Conservation (phyloP, 1,140 invertebrate species). For the Pogonomyrmex barbatus region DNA sequence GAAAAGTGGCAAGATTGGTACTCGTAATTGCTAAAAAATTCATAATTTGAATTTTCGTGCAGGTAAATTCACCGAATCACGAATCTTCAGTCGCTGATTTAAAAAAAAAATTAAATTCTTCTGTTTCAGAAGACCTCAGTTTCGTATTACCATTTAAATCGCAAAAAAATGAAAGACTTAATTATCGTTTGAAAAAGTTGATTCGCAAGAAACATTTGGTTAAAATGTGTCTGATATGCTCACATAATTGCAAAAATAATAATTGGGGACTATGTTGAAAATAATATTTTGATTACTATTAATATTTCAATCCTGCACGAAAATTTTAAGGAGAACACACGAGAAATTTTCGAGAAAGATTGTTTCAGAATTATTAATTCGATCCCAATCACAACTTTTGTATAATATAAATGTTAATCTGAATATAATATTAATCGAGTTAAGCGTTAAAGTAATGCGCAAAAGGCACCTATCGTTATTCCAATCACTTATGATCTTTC, state of each 20-base stretch:
- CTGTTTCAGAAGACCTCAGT: background rate
- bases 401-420: constrained; percentile 23
- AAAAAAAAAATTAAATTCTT: background rate
- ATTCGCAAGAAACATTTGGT: background rate
- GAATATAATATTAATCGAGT: constrained; percentile 3
- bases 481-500: constrained; percentile 32
- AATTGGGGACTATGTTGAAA: background rate
- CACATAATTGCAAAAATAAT: background rate
- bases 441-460: constrained; percentile 38
- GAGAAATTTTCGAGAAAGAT: background rate
- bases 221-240: background rate
- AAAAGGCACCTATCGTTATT: constrained; percentile 17
- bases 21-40: background rate
- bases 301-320: background rate
- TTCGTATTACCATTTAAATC: background rate
- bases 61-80: background rate
- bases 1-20: background rate
- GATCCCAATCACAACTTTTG: constrained; percentile 2
- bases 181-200: background rate
- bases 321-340: background rate
- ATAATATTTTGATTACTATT: background rate
- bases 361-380: background rate
- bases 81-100: background rate
- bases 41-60: background rate
- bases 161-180: background rate